phyloP scores from a whole-genome alignment of 2,888 invertebrate species.

The Hyles lineata region DNA sequence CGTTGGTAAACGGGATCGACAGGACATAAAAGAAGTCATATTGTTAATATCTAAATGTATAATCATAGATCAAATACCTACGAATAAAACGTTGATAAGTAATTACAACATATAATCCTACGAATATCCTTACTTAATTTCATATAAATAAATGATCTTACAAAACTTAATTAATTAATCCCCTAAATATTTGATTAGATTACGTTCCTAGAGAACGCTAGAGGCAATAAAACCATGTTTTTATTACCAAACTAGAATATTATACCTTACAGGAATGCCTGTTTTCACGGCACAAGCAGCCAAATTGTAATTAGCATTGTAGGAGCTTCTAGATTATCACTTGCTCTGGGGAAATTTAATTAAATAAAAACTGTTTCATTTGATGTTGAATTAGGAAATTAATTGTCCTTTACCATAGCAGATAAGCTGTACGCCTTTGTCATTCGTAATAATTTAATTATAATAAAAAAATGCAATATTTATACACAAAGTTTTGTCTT shows the following conservation, averaged over 20 bases:
- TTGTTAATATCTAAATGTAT: too few relatives aligned
- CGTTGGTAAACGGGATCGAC: too few relatives aligned
- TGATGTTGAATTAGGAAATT: neutral
- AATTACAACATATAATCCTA: too few relatives aligned
- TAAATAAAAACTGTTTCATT: neutral
- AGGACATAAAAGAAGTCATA: too few relatives aligned
- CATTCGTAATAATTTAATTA: too few relatives aligned
- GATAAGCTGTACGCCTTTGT: too few relatives aligned
- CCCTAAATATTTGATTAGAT: neutral
- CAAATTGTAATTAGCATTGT: neutral
- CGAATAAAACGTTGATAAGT: too few relatives aligned
- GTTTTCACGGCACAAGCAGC: neutral
- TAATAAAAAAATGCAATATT: too few relatives aligned
- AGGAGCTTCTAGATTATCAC: neutral
- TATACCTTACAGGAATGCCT: slow-evolving; percentile 2
- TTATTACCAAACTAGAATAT: slow-evolving; percentile 6
- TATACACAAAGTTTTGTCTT: too few relatives aligned
- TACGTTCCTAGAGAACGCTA: neutral
- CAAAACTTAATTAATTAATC: neutral
- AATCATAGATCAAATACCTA: too few relatives aligned
- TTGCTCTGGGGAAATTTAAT: neutral
- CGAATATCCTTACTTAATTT: too few relatives aligned
- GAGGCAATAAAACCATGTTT: neutral
- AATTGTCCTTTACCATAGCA: neutral
- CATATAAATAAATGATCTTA: neutral